A percentile compares a stretch with the other conserved stretches of the same genome.
Conservation (phyloP, 92 coral and sea anemone species). For the Siderastrea siderea region DNA sequence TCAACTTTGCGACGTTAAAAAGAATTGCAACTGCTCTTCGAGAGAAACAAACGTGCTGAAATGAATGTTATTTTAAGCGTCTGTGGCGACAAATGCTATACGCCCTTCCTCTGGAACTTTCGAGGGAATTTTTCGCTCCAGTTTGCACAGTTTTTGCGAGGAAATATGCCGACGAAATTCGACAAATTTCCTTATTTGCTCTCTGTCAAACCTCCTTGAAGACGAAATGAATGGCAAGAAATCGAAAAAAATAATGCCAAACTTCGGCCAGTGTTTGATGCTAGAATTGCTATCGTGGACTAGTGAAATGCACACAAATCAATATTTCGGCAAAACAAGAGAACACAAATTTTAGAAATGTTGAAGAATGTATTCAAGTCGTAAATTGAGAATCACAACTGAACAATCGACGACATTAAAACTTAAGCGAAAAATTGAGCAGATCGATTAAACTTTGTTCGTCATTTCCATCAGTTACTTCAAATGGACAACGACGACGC, state of each 20-base stretch:
- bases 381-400: background rate
- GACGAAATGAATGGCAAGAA: background rate
- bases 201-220: background rate
- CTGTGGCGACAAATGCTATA: background rate
- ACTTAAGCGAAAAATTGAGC: background rate
- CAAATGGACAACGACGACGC: background rate
- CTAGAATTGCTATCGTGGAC: too few species aligned
- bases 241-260: background rate
- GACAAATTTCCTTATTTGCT: background rate
- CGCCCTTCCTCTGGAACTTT: conserved; percentile 46
- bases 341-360: background rate
- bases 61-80: background rate
- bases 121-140: background rate
- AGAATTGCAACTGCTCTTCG: background rate
- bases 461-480: background rate
- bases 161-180: background rate
- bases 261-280: too few species aligned
- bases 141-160: background rate
- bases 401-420: background rate
- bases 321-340: background rate
- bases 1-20: background rate
- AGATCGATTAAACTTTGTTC: background rate
- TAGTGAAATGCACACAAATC: background rate
- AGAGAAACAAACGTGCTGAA: background rate
- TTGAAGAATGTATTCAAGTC: background rate